Evolutionary conservation across 2,888 invertebrate genomes (phyloP).

Genomic region (Argyresthia albistria): DNA sequence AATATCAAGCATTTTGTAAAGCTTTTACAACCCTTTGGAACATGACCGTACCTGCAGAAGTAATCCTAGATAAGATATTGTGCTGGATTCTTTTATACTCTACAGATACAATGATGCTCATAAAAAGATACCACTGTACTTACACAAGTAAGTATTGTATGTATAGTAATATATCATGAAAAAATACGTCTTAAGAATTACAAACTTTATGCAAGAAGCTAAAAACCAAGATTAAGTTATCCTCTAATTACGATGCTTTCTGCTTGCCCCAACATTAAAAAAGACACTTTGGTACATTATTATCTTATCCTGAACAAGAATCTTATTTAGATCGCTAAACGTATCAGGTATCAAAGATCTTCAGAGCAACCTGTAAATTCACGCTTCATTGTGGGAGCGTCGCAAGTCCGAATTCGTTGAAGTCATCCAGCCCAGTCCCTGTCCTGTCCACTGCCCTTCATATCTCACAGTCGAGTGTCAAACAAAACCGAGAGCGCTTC

Average conservation of each 20-base stretch:
- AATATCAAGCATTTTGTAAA: conserved; percentile 27
- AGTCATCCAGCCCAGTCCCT: conserved; percentile 18
- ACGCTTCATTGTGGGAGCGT: conserved; percentile 47
- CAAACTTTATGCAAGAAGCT: too few relatives aligned
- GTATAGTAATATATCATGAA: neutral
- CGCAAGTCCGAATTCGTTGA: conserved; percentile 39
- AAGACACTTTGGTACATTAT: neutral
- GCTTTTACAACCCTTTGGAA: conserved; percentile 37
- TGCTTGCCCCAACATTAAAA: neutral
- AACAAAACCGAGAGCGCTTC: conserved; percentile 60
- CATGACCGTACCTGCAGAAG: conserved; percentile 20
- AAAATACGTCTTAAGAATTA: neutral
- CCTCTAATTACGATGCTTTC: too few relatives aligned
- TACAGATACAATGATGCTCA: conserved; percentile 15
- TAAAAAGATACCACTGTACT: conserved; percentile 10
- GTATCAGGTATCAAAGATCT: conserved; percentile 22
- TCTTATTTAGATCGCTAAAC: too few relatives aligned
- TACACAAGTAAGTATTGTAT: neutral
- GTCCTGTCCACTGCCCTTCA: conserved; percentile 38
- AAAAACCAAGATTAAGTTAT: too few relatives aligned
- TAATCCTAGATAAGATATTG: conserved; percentile 36
- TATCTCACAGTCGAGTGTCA: conserved; percentile 66
- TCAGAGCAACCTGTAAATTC: conserved; percentile 41
- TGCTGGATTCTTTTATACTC: conserved; percentile 21
- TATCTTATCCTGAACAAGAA: neutral